Percentiles rank a stretch among this genome's conserved stretches.
phyloP scores from a whole-genome alignment of 1,140 invertebrate species.

The Drosophila pruinosa region DNA sequence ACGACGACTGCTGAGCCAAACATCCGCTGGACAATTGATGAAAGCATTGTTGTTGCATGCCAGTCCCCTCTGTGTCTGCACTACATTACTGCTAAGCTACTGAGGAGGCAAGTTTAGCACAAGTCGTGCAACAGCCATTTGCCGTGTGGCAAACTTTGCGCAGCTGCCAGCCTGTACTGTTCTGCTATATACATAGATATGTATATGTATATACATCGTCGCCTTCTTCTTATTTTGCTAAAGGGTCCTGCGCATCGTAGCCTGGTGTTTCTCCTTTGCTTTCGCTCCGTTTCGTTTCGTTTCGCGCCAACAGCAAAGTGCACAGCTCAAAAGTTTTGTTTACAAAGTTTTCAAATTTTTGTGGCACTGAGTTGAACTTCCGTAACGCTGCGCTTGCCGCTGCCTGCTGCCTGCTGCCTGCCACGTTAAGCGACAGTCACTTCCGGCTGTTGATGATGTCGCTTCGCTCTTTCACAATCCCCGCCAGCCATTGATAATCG shows the following conservation, averaged over 20 bases:
- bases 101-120: constrained; percentile 47
- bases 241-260: constrained; percentile 66
- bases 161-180: constrained; percentile 34
- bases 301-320: constrained; percentile 71
- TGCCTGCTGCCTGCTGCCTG: constrained; percentile 2
- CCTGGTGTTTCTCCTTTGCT: constrained; percentile 63
- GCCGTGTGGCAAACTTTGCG: constrained; percentile 74
- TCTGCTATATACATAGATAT: background rate
- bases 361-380: constrained; percentile 78
- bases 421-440: constrained; percentile 45
- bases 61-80: background rate
- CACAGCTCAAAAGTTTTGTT: constrained; percentile 76
- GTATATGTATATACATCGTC: background rate
- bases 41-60: constrained; percentile 64
- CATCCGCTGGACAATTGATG: constrained; percentile 79
- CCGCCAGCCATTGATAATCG: constrained; percentile 32
- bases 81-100: background rate
- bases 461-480: background rate
- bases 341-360: constrained; percentile 81
- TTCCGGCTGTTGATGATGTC: constrained; percentile 64
- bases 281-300: constrained; percentile 64
- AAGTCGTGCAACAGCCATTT: constrained; percentile 67
- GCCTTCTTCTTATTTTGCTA: constrained; percentile 12
- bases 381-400: constrained; percentile 32
- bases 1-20: constrained; percentile 58